Conservation (phyloP, 2,797 vertebrate species). For the Alca torda region DNA sequence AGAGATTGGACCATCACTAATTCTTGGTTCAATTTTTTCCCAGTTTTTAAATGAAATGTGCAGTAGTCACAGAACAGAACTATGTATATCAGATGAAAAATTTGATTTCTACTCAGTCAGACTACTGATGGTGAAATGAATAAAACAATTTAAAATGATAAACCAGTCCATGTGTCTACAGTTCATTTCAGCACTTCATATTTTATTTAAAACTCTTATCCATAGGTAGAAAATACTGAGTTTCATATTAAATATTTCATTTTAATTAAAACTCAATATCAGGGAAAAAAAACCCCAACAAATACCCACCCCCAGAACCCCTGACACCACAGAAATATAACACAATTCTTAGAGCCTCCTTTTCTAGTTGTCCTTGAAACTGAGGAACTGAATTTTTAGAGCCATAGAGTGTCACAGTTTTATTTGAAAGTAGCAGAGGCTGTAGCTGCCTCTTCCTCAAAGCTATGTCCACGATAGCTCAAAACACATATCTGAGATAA, state of each 20-base stretch:
- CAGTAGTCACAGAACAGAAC: not conserved
- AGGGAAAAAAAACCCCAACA: not conserved
- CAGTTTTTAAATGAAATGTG: not conserved
- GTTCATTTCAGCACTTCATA: not conserved
- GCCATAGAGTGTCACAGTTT: not conserved
- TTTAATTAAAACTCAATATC: not conserved
- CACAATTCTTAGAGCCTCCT: not conserved
- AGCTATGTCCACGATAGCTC: not conserved
- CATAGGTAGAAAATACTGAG: not conserved
- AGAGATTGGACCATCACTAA: not conserved
- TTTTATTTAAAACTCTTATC: constrained; percentile 15
- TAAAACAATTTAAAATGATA: constrained; percentile 37
- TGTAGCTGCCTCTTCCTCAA: not conserved
- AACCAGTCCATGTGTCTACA: not conserved
- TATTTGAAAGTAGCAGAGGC: not conserved
- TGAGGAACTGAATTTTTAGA: not conserved
- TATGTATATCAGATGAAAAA: not conserved
- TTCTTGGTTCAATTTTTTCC: not conserved
- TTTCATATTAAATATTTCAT: constrained; percentile 4
- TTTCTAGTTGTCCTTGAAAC: not conserved
- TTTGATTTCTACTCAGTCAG: not conserved
- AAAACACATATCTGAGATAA: not conserved
- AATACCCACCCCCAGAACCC: rapidly evolving
- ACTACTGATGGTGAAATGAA: constrained; percentile 7
- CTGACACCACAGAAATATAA: not conserved